Base-by-base conservation (phyloP, 2,113 vertebrate genomes). In the Terrapene triunguis region DNA sequence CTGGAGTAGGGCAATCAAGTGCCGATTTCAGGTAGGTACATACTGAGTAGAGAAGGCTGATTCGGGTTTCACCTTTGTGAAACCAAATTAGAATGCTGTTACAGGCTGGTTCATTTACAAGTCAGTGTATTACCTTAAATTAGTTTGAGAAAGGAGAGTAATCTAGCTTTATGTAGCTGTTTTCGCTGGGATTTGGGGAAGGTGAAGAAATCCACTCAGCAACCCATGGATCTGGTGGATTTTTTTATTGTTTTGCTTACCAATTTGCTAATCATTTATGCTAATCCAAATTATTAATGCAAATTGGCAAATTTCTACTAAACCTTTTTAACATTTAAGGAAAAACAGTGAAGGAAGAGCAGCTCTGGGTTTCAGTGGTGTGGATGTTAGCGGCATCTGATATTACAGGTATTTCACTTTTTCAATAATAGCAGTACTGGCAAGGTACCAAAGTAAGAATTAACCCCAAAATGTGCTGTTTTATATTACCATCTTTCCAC, bases 361-460 rank as follows among this genome's bases (percentile, higher is more conserved):
- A 38, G 62, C 50, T 76, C n/a, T 87, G 47, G 42, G 7, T 47
- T 53, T 85, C 53, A 57, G 38, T 51, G 65, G 8, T 35, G 24
- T 0, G 1, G 0, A 57, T 85, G 7, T 16, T 85, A 11, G 78
- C 91, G 80, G 4, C 24, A 44, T 84, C 72, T 88, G 35, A 50
- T 6, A 93, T 82, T 85, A 50, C 9, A 59, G 21, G 1, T 82
- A 38, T 91, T 95, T 96, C 35, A 84, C 47, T 55, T 78, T 89
- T 96, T 69, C 92, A 51, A 6, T 89, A 94, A 65, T 11, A 90
- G 50, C 57, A 84, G n/a, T 87, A 55, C 22, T 82, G 57, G 17
- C 89, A 80, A 80, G n/a, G 19, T 1, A 2, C 82, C 32, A 62
- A 84, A 83, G 42, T 86, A 62, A 82, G 62, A 62, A 13, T 82